A percentile compares a stretch with the other conserved stretches of the same genome.
phyloP scores from a whole-genome alignment of 2,888 invertebrate species.

The Aproaerema taeniolella region DNA sequence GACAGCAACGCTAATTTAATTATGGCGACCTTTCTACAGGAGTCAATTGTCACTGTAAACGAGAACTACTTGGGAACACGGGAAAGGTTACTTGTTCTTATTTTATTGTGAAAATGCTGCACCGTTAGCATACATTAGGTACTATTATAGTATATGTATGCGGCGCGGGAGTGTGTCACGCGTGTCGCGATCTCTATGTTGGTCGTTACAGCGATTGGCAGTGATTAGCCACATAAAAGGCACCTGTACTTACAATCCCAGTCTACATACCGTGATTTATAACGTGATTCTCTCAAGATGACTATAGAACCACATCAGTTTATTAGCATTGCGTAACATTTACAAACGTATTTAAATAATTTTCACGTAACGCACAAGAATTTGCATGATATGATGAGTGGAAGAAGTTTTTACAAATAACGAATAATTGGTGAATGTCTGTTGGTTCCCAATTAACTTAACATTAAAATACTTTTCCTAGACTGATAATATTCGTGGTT shows the following conservation, averaged over 20 bases:
- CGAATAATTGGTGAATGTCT: constrained; percentile 39
- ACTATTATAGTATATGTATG: no score
- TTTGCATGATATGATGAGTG: constrained; percentile 35
- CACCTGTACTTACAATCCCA: constrained; percentile 27
- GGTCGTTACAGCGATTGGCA: constrained; percentile 42
- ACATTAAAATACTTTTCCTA: constrained; percentile 50
- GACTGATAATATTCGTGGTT: constrained; percentile 42
- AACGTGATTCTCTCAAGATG: constrained; percentile 17
- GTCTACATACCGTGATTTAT: constrained; percentile 27
- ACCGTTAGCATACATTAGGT: no score
- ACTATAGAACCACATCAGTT: constrained; percentile 19
- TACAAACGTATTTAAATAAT: constrained; percentile 28
- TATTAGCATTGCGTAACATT: constrained; percentile 20
- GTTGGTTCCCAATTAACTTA: constrained; percentile 40
- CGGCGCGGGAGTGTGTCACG: constrained; percentile 12
- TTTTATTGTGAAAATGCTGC: constrained; percentile 36
- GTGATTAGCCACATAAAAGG: constrained; percentile 39
- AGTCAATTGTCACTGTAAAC: constrained; percentile 43
- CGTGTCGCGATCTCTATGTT: constrained; percentile 34
- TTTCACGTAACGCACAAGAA: constrained; percentile 28
- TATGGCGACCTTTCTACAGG: constrained; percentile 63
- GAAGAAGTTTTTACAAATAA: constrained; percentile 34
- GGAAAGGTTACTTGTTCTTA: constrained; percentile 14
- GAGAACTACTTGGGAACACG: constrained; percentile 1
- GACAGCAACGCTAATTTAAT: constrained; percentile 53